A percentile compares a stretch with the other conserved stretches of the same genome.
Conservation (phyloP, 2,797 vertebrate species). For the Ataeniobius toweri region DNA sequence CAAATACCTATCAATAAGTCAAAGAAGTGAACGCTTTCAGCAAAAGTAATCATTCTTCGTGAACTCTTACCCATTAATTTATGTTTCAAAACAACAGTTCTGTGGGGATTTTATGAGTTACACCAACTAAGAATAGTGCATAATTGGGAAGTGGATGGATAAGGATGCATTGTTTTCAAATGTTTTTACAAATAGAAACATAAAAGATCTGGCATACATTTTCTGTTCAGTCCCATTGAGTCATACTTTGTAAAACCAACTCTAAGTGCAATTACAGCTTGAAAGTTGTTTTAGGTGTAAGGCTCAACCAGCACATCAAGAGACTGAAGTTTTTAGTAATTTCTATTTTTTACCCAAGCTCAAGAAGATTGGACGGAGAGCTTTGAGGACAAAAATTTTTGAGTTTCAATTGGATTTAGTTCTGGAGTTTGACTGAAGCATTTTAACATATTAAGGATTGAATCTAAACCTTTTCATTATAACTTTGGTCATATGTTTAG, state of each 20-base stretch:
- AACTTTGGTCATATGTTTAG: background rate
- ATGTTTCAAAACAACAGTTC: background rate
- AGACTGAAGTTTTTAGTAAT: too few relatives aligned
- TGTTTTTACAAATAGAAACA: background rate
- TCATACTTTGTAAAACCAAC: background rate
- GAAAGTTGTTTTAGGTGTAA: background rate
- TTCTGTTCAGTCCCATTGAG: background rate
- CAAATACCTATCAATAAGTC: constrained; percentile 38
- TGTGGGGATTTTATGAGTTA: background rate
- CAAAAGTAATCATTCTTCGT: background rate
- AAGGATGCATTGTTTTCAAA: too few relatives aligned
- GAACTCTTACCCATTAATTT: background rate
- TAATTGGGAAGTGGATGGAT: too few relatives aligned
- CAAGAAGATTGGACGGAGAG: too few relatives aligned
- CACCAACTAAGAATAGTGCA: too few relatives aligned
- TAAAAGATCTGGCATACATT: background rate
- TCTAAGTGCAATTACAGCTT: background rate
- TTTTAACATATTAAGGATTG: background rate
- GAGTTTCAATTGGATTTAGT: too few relatives aligned
- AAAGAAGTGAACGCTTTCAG: constrained; percentile 11
- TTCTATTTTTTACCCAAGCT: too few relatives aligned
- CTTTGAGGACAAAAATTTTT: too few relatives aligned
- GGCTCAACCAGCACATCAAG: too few relatives aligned
- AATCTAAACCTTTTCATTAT: background rate
- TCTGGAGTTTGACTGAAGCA: background rate